A percentile compares a stretch with the other conserved stretches of the same genome.
These are phyloP conservation scores for Pinctada fucata DNA, from an alignment of 2,888 invertebrate genomes.

Conservation along the genomic window DNA sequence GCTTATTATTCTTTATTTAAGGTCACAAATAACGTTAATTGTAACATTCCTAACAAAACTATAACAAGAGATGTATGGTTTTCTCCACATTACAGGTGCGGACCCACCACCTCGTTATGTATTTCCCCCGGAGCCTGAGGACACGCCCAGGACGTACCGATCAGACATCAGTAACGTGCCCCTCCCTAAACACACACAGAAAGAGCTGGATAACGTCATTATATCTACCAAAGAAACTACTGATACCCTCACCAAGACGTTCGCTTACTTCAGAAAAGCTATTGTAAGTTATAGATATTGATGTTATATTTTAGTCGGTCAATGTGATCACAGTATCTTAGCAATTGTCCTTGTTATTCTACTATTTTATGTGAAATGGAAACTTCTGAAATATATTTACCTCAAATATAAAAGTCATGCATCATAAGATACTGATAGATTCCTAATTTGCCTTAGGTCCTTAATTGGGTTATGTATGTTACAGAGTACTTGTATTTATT, in stretches of 20 bases:
- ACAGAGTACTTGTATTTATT: too few species aligned
- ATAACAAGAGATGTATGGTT: too few species aligned
- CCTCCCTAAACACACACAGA: slow-evolving; percentile 35
- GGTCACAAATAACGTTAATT: too few species aligned
- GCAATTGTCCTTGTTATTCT: too few species aligned
- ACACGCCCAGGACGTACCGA: slow-evolving; percentile 72
- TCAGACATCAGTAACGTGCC: slow-evolving; percentile 63
- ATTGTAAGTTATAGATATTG: slow-evolving; percentile 61
- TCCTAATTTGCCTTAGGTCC: too few species aligned
- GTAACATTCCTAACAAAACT: too few species aligned
- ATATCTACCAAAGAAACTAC: slow-evolving; percentile 63
- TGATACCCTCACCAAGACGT: slow-evolving; percentile 66
- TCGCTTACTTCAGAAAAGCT: slow-evolving; percentile 68
- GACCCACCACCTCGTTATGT: slow-evolving; percentile 64
- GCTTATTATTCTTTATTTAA: too few species aligned
- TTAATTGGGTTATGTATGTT: too few species aligned
- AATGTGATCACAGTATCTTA: background rate
- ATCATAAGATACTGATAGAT: too few species aligned
- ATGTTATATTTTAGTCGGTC: background rate
- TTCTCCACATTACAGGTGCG: slow-evolving; percentile 53
- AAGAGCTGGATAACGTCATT: slow-evolving; percentile 49
- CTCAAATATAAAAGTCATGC: background rate
- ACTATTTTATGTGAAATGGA: too few species aligned
- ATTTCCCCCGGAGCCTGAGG: slow-evolving; percentile 63
- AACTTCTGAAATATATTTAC: too few species aligned